Conservation (phyloP, 2,113 vertebrate genomes). For the Junco hyemalis region DNA sequence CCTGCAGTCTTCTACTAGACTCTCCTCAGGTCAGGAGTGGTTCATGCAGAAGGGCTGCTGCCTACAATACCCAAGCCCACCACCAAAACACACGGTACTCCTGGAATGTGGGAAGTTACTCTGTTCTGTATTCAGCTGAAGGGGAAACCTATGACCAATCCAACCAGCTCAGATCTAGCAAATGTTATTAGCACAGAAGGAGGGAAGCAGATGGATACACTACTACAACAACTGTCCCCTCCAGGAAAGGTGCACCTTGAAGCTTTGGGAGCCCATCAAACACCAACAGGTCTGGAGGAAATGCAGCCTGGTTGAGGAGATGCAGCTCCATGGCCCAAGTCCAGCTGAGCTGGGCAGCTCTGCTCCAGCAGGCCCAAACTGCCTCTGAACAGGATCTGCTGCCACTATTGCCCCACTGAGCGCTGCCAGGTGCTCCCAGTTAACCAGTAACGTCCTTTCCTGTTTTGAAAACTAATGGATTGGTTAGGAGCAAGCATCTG, state of each 20-base stretch:
- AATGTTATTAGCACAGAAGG: background rate
- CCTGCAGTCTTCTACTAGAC: fast-evolving
- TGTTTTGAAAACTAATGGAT: background rate
- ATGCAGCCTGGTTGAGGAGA: background rate
- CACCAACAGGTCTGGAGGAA: background rate
- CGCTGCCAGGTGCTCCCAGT: background rate
- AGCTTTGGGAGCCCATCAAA: background rate
- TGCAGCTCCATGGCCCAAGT: background rate
- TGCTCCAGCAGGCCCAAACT: background rate
- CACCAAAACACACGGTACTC: fast-evolving
- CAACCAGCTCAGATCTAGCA: background rate
- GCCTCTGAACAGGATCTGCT: fast-evolving
- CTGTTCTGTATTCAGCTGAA: background rate
- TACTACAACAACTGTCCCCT: background rate
- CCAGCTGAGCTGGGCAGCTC: background rate
- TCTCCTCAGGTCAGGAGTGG: background rate
- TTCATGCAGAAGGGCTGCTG: background rate
- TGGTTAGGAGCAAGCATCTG: background rate
- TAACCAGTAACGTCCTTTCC: conserved; percentile 21
- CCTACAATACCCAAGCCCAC: background rate
- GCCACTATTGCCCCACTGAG: fast-evolving
- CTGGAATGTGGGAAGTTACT: background rate
- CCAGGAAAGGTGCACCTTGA: background rate
- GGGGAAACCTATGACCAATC: background rate
- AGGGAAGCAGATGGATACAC: fast-evolving